Conservation (phyloP, 2,888 invertebrate species). For the Diogma glabrata region DNA sequence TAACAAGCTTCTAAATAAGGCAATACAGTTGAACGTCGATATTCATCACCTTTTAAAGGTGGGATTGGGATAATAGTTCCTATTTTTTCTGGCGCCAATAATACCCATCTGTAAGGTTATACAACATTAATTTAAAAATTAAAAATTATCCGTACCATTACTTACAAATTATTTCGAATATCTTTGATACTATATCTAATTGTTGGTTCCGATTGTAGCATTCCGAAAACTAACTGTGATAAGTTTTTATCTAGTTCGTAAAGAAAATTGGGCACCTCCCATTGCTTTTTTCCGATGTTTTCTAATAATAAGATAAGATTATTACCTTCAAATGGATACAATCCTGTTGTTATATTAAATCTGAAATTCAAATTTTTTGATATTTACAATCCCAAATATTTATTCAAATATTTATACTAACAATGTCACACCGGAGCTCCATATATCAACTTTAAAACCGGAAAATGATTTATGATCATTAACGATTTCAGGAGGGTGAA, state of each 20-base stretch:
- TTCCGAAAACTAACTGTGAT: conserved; percentile 61
- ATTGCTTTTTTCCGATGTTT: conserved; percentile 83
- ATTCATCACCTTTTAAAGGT: conserved; percentile 63
- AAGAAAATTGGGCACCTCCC: conserved; percentile 61
- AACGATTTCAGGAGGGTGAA: conserved; percentile 98
- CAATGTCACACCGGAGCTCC: conserved; percentile 97
- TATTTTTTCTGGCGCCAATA: conserved; percentile 31
- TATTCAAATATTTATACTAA: conserved; percentile 41
- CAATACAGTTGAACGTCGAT: conserved; percentile 79
- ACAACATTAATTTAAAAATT: background rate
- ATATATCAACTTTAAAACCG: conserved; percentile 95
- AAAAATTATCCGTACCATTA: conserved; percentile 20
- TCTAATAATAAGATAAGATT: conserved; percentile 92
- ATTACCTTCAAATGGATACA: conserved; percentile 96
- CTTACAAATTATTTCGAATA: conserved; percentile 68
- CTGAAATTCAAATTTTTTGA: too few relatives aligned
- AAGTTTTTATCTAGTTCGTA: conserved; percentile 60
- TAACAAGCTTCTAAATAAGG: conserved; percentile 83
- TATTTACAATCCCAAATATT: background rate
- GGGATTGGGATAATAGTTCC: conserved; percentile 56
- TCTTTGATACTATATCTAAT: conserved; percentile 67
- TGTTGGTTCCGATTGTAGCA: conserved; percentile 74
- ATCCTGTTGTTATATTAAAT: conserved; percentile 90
- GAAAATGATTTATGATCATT: conserved; percentile 86
- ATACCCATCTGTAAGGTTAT: conserved; percentile 29